Evolutionary conservation across 2,888 invertebrate genomes (phyloP), one percentile per base, ranked within the genome.

Genomic region (Synanthedon myopaeformis): DNA sequence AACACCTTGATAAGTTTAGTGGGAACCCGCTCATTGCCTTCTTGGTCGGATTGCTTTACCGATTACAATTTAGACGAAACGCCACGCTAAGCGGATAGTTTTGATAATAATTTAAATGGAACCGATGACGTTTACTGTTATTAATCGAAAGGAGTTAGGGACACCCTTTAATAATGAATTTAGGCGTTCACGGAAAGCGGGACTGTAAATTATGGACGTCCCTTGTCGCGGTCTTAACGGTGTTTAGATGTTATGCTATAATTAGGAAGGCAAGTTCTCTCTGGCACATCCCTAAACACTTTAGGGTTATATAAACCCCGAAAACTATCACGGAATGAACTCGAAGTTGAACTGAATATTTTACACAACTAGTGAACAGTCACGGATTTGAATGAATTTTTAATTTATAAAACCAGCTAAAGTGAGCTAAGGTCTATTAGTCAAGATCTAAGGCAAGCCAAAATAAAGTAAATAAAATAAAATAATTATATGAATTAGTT

Each of bases 1-100:
- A 82, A 79, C 79, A 76, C 71, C 65, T 72, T 75, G 79, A 79
- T 84, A 80, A 82, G 76, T 83, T 79, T 72, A 76, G 73, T 73
- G 63, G 71, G 57, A 65, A 64, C 63, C 63, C 61, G 63, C 62
- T 66, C 60, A 55, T 14, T 42, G 64, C 62, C 64, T 62, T 62
- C 68, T 60, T 53, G 57, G 61, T 61, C 69, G 66, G 76, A 72
- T 55, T 69, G 68, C 68, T 66, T 70, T 70, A 64, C 64, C 35
- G 35, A 35, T 64, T 70, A 69, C 77, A 79, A 81, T 82, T 76
- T 79, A 73, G 69, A 63, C 62, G 66, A 67, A 66, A 72, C 72
- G 69, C 64, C 62, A 66, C 66, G 66, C 72, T 72, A 70, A 75
- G 64, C 66, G 69, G 70, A 74, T 77, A 78, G 79, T 82, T 84